Base-by-base conservation (phyloP, 2,797 vertebrate species). In the Benthosema pterotum region DNA sequence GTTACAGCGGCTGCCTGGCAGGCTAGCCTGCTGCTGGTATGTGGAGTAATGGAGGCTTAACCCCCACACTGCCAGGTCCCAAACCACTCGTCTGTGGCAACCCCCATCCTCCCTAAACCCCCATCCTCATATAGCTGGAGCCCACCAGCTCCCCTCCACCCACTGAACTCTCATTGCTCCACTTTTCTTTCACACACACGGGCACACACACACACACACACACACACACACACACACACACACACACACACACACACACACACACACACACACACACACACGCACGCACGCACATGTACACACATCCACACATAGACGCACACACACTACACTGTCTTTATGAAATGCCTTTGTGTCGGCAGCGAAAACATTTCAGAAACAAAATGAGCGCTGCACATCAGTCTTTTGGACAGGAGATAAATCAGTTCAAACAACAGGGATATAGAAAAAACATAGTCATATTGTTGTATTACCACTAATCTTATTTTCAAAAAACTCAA, bases 1-100 rank as follows among this genome's bases (percentile, higher is more conserved):
- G 43, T 53, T 74, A 77, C 75, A 60, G 67, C 65, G 66, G 64
- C 75, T 78, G 47, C 7, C 6, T 25, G 22, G 28, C 32, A 38
- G 32, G 32, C 32, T 38, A 1, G 3, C 28, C 5, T 32, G 22
- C 22, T 32, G 28, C 28, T 65, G 72, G 72, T 73, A 92, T 89
- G 62, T 91, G 61, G 87, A 90, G 87, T 86, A 88, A 78, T 72
- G 71, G 52, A 58, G 63, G 88, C 86, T 93, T 93, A 91, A 85
- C 67, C 77, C 70, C 57, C 65, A 1, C 61, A 25, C 63, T 66
- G 60, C 63, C 74, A 42, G 48, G 1, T 13, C 42, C 49, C 5
- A 28, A 15, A 0, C 14, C 7, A 16, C 52, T 18, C 6, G 53
- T 66, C 67, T 64, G 58, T 57, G 68, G 71, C 61, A 56, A 50